phyloP scores from a whole-genome alignment of 2,888 invertebrate genomes.

The Chromoteleia sp. region DNA sequence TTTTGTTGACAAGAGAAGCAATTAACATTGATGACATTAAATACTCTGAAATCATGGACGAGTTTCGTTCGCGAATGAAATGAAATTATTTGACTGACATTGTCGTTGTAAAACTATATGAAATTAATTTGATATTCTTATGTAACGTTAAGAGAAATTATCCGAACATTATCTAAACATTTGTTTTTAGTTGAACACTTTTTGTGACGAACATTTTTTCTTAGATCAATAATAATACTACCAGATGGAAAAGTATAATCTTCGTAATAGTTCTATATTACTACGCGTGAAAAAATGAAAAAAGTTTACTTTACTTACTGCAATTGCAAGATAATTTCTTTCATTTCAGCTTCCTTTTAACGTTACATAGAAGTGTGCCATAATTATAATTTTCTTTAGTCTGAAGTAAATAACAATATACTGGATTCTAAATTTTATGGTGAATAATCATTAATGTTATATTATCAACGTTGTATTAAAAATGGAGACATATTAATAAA shows the following conservation, averaged over 20 bases:
- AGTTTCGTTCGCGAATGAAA: too few relatives aligned
- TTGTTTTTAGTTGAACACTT: not conserved
- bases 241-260: slow-evolving; percentile 16
- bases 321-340: slow-evolving; percentile 6
- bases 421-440: too few relatives aligned
- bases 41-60: too few relatives aligned
- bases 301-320: slow-evolving; percentile 10
- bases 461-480: too few relatives aligned
- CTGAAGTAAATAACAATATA: not conserved
- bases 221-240: slow-evolving; percentile 3
- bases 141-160: too few relatives aligned
- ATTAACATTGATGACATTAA: too few relatives aligned
- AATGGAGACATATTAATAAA: too few relatives aligned
- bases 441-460: too few relatives aligned
- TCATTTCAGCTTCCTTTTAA: not conserved
- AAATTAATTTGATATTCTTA: too few relatives aligned
- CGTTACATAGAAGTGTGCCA: not conserved
- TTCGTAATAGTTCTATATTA: slow-evolving; percentile 9
- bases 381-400: slow-evolving; percentile 1
- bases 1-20: too few relatives aligned
- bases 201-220: not conserved
- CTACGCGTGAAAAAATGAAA: slow-evolving; percentile 3
- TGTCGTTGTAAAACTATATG: too few relatives aligned
- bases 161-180: not conserved
- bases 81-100: too few relatives aligned